Evolutionary conservation across 2,113 vertebrate genomes (phyloP).

Genomic region (Ciconia stormi): DNA sequence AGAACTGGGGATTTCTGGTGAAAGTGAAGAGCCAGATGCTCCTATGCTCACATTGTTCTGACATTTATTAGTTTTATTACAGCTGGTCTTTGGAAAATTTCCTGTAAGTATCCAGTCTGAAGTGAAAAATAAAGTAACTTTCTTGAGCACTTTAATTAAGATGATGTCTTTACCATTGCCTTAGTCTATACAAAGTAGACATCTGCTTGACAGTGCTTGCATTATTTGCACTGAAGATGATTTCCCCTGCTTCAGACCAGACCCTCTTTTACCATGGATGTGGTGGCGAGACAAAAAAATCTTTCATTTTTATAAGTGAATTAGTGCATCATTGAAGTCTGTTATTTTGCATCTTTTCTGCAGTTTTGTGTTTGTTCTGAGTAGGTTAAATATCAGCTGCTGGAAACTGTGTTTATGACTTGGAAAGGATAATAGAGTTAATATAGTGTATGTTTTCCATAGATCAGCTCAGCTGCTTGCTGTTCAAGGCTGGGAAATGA

Average conservation of each 20-base stretch:
- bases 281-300: neutral
- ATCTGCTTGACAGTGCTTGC: neutral
- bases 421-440: neutral
- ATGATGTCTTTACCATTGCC: neutral
- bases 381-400: neutral
- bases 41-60: neutral
- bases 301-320: neutral
- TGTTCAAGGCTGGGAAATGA: neutral
- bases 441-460: neutral
- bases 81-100: neutral
- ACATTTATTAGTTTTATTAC: neutral
- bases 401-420: neutral
- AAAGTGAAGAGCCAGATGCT: neutral
- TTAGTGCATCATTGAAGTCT: neutral
- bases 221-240: neutral
- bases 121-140: neutral
- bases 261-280: fast-evolving
- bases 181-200: neutral
- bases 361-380: neutral
- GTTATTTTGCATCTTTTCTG: neutral
- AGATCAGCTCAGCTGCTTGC: neutral
- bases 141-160: neutral
- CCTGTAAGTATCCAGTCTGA: neutral
- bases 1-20: neutral
- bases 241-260: neutral